Conservation (phyloP, 2,888 invertebrate genomes). For the Nineta flava region DNA sequence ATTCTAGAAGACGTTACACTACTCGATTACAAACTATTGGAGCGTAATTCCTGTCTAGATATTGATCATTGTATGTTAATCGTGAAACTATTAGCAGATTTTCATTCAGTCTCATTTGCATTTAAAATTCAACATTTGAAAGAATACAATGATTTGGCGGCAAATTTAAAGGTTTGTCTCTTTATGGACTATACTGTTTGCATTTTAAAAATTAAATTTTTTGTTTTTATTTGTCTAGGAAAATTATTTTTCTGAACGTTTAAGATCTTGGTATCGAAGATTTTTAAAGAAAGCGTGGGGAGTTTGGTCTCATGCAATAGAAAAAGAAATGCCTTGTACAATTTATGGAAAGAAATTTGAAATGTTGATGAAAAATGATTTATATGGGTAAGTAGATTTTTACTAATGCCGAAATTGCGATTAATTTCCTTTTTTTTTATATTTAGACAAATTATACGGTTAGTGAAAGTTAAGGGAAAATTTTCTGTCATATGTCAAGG, state of each 20-base stretch:
- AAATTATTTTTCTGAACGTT: conserved; percentile 37
- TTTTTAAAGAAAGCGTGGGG: conserved; percentile 34
- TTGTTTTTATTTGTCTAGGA: conserved; percentile 23
- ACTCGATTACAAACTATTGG: conserved; percentile 21
- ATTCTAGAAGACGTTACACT: conserved; percentile 26
- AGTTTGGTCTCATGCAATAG: conserved; percentile 44
- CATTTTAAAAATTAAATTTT: no score
- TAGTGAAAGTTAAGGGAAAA: conserved; percentile 23
- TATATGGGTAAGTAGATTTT: conserved; percentile 28
- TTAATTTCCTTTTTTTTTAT: no score
- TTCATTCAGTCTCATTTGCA: conserved; percentile 30
- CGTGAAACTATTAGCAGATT: conserved; percentile 25
- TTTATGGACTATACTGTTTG: no score
- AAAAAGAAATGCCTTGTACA: conserved; percentile 41
- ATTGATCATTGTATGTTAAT: conserved; percentile 21
- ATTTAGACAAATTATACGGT: conserved; percentile 10
- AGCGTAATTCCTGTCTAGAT: conserved; percentile 21
- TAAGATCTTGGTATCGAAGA: conserved; percentile 38
- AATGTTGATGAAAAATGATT: conserved; percentile 34
- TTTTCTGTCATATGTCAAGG: conserved; percentile 46
- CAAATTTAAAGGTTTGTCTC: conserved; percentile 4
- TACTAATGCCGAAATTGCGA: no score
- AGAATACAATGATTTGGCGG: conserved; percentile 20
- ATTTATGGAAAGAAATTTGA: conserved; percentile 39
- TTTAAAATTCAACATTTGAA: conserved; percentile 25